Base-by-base conservation (phyloP, 1,140 invertebrate genomes). In the Bemisia tabaci region DNA sequence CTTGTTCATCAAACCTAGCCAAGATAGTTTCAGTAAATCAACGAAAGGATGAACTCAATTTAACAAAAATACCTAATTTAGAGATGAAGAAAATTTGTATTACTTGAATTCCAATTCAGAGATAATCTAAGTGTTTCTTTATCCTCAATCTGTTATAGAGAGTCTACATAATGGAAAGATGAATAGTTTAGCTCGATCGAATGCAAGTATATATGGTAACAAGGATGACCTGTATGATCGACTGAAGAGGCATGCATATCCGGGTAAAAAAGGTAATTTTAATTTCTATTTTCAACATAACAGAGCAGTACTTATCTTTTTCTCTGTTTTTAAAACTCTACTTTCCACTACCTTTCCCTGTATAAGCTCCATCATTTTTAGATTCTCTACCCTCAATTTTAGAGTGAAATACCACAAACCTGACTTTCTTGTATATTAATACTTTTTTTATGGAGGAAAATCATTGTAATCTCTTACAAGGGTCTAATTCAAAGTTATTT, bases 141-240 rank as follows among this genome's bases (percentile, higher is more conserved):
- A n/a, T n/a, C n/a, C n/a, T n/a, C n/a, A 65, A 66, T 22, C 68
- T 67, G 69, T 77, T 75, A 27, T 74, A 84, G 90, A 92, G 81
- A 91, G 90, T 78, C 79, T 91, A 48, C 88, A 90, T 76, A 85
- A 84, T 69, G 84, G 84, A 26, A 92, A 92, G 75, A 90, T 92
- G 88, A 94, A 92, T 78, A 92, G 90, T 78, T 82, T 94, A 76
- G 91, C 91, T 39, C 82, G 92, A 71, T 94, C 91, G 59, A 95
- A 94, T 77, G 92, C 91, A 67, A 94, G 91, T 79, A 88, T 95
- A 74, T 95, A 96, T 76, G 92, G 92, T 70, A 95, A 92, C 70
- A 95, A 95, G 80, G 94, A 96, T 77, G 94, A 96, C 79, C 84
- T 96, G 68, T 96, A 96, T 77, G 94, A 96, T 79, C 87, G 94